Base-by-base conservation (phyloP, 2,797 vertebrate genomes). In the Microctenopoma steveboyesi region DNA sequence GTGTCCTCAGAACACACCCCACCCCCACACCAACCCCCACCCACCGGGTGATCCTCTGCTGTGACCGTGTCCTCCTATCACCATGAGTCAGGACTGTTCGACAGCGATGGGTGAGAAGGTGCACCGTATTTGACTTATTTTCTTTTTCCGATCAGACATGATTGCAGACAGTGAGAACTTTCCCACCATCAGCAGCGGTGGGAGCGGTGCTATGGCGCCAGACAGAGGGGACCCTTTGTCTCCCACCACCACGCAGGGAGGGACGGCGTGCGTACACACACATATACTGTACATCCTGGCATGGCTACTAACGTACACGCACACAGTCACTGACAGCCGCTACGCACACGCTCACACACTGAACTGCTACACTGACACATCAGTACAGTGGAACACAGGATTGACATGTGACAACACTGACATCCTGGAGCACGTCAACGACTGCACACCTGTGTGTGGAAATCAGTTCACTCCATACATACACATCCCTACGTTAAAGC, bases 141-240 rank as follows among this genome's bases (percentile, higher is more conserved):
- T 66, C 39, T 65, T 72, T 83, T 73, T 67, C 59, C 16, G 71
- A 83, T 87, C 75, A 79, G 67, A 82, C 69, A 53, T 67, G 78
- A 76, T 65, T 48, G 65, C 66, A 79, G 74, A 82, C 64, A 59
- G 62, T 27, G 68, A 76, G 80, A 91, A 92, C 86, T 91, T 91
- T 91, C 79, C 84, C 84, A 86, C 83, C 81, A 66, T 77, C 66
- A 27, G 71, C 39, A 58, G 57, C 60, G 51, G 49, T 64, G 72
- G 67, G 59, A 78, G 69, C 47, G 12, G 50, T 48, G 86, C 74
- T 75, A 78, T 74, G 64, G 83, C 65, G 74, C 74, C 89, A 92
- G 90, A 92, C 91, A 85, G 85, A 89, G 86, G 85, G 78, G 87
- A 89, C 82, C 86, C 89, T 92, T 92, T 92, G 91, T 92, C 89